Base-by-base conservation (phyloP, 2,888 invertebrate genomes). In the Malthinus flaveolus region DNA sequence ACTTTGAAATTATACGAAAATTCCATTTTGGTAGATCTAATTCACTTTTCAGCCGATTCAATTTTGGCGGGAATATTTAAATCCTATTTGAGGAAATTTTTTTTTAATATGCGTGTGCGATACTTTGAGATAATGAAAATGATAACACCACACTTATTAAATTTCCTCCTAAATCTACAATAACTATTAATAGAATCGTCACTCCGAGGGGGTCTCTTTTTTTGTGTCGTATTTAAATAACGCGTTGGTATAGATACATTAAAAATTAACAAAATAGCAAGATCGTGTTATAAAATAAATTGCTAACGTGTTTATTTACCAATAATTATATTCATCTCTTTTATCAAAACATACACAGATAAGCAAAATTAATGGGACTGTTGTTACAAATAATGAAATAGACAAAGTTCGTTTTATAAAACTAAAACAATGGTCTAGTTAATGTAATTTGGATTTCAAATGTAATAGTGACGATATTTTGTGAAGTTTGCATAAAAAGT, bases 111-210 rank as follows among this genome's bases (percentile, higher is more conserved):
- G 23, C 23, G 23, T 23, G 37, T 15, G 36, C 13, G 36, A 7
- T 37, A 49, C 50, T 50, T 33, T 13, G 56, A 50, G 56, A 50
- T 50, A 56, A 46, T 36, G 37, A 10, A 34, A 55, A 37, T 37
- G 32, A 50, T 46, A 56, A 50, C 35, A 35, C 10, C 33, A 35
- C 15, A 35, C 47, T 23, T 23, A 23, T 23, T 23, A 23, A 12
- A 34, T 61, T 61, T 61, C 56, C 56, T 56, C 50, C 55, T 58
- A 55, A 61, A 61, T 48, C 49, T 44, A 60, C 56, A 56, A 52
- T 52, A 23, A 56, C 58, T 61, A 61, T 61, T 47, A 55, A 55
- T 61, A 61, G 61, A 6, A 35, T 15, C 13, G 39, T 34, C 56
- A 53, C 61, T 58, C 48, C 46, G 54, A 51, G 58, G 61, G 61